A percentile compares a stretch with the other conserved stretches of the same genome.
phyloP scores from a whole-genome alignment of 2,797 vertebrate species.

The Schizopygopsis malacanthus region DNA sequence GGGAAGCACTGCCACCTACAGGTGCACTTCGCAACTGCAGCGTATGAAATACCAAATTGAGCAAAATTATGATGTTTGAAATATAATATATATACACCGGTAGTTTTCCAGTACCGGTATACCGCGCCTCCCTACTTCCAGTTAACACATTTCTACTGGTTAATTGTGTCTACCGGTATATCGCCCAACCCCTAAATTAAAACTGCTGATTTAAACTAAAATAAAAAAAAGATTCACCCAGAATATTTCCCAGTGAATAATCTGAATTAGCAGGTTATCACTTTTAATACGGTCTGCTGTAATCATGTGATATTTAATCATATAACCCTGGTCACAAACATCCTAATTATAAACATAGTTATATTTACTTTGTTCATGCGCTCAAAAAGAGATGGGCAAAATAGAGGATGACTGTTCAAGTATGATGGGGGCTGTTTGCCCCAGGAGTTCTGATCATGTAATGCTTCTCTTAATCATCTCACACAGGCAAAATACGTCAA shows the following conservation, averaged over 20 bases:
- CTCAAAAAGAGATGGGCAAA: conserved; percentile 20
- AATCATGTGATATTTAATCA: neutral
- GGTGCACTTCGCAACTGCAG: too few species aligned
- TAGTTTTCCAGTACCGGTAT: too few species aligned
- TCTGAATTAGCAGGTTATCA: conserved; percentile 21
- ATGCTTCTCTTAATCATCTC: conserved; percentile 28
- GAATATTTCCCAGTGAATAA: neutral
- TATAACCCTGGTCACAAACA: conserved; percentile 7
- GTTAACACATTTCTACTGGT: too few species aligned
- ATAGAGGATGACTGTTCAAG: conserved; percentile 29
- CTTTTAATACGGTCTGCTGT: neutral
- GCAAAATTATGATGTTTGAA: too few species aligned
- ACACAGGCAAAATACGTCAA: conserved; percentile 32
- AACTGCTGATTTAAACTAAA: neutral
- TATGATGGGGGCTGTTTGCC: conserved; percentile 3
- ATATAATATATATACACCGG: too few species aligned
- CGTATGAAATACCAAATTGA: too few species aligned
- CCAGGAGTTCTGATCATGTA: conserved; percentile 15
- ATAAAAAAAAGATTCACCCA: neutral
- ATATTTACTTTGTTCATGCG: conserved; percentile 10
- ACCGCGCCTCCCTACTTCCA: too few species aligned
- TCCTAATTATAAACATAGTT: conserved; percentile 27
- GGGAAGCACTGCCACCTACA: too few species aligned
- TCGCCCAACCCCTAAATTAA: neutral
- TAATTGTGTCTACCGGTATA: too few species aligned